Conservation (phyloP, 2,797 vertebrate species). For the Oryzias dopingdopingensis region DNA sequence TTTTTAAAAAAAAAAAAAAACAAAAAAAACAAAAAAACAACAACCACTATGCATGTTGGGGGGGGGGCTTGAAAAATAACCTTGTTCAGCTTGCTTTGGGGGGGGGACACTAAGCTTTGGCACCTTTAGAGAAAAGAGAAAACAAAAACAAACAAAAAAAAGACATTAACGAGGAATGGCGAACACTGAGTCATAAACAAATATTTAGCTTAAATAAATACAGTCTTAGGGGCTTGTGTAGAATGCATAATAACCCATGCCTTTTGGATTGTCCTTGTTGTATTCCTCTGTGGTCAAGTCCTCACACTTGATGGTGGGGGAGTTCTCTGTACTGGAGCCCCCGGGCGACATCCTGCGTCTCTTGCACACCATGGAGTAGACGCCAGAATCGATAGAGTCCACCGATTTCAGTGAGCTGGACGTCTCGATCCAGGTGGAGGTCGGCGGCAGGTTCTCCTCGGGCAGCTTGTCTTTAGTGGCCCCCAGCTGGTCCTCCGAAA, state of each 20-base stretch:
- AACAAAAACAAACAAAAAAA: conserved; percentile 87
- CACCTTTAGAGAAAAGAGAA: conserved; percentile 91
- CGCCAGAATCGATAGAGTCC: conserved; percentile 90
- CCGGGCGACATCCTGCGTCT: conserved; percentile 92
- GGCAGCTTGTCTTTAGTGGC: conserved; percentile 90
- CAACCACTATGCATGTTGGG: conserved; percentile 72
- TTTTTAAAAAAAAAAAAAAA: conserved; percentile 56
- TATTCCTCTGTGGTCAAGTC: conserved; percentile 94
- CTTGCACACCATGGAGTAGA: conserved; percentile 94
- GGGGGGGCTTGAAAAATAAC: conserved; percentile 65
- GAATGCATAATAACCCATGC: conserved; percentile 97
- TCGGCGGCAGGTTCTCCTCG: conserved; percentile 79
- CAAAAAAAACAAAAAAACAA: conserved; percentile 41
- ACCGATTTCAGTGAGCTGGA: conserved; percentile 93
- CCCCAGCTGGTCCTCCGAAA: conserved; percentile 89
- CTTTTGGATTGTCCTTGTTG: conserved; percentile 95
- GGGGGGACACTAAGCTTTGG: conserved; percentile 88
- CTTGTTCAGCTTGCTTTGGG: conserved; percentile 81
- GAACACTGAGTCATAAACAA: conserved; percentile 60
- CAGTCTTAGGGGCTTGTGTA: conserved; percentile 92
- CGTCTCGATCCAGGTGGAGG: conserved; percentile 90
- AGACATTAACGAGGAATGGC: conserved; percentile 75
- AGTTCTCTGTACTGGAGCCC: conserved; percentile 95
- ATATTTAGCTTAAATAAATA: conserved; percentile 71
- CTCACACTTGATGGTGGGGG: conserved; percentile 96